A percentile compares a stretch with the other conserved stretches of the same genome.
Conservation (phyloP, 2,797 vertebrate species). For the Poecilia picta region DNA sequence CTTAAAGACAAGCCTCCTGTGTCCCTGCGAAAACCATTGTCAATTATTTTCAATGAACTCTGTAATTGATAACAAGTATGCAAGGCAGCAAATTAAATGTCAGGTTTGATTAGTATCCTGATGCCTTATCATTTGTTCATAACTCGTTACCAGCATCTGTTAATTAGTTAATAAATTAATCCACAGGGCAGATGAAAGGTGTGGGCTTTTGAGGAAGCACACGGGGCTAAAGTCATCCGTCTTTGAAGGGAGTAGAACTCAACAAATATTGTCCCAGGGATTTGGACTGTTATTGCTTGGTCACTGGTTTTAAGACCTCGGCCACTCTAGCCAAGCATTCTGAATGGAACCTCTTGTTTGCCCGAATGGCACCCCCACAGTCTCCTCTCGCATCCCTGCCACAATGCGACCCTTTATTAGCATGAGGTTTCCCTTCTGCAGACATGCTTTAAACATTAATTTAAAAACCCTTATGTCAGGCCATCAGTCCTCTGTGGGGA, state of each 20-base stretch:
- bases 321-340: constrained; percentile 60
- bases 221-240: constrained; percentile 73
- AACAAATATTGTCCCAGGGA: constrained; percentile 80
- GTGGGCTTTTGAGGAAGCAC: constrained; percentile 58
- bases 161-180: constrained; percentile 83
- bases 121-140: constrained; percentile 87
- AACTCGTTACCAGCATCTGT: constrained; percentile 85
- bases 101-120: constrained; percentile 83
- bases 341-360: constrained; percentile 77
- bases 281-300: constrained; percentile 79
- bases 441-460: constrained; percentile 71
- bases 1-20: constrained; percentile 75
- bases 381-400: constrained; percentile 67
- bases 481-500: constrained; percentile 55
- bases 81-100: constrained; percentile 84
- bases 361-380: constrained; percentile 35
- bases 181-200: constrained; percentile 70
- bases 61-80: constrained; percentile 83
- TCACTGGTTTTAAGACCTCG: constrained; percentile 78
- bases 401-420: constrained; percentile 75
- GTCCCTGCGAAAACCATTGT: constrained; percentile 70
- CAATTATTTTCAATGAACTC: constrained; percentile 77
- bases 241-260: constrained; percentile 75
- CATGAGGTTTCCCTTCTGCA: constrained; percentile 51
- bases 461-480: constrained; percentile 57